Evolutionary conservation across 2,797 vertebrate species (phyloP).

Genomic region (Enteromius trimaculatus): DNA sequence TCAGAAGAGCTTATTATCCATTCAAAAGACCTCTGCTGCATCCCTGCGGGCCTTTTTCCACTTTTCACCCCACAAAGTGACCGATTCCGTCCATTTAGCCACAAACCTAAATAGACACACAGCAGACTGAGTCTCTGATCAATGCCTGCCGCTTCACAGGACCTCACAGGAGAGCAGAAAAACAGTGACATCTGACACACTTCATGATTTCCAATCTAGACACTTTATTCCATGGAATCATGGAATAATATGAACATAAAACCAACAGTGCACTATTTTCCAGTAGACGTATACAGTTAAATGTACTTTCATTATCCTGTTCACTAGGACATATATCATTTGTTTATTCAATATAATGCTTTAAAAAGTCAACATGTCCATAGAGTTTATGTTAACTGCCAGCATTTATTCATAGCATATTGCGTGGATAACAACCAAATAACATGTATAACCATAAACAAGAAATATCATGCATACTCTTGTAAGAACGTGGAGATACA

Average conservation of each 20-base stretch:
- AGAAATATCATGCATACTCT: background rate
- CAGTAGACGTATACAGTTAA: background rate
- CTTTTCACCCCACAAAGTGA: conserved; percentile 39
- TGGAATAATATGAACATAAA: background rate
- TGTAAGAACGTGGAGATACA: background rate
- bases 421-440: background rate
- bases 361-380: background rate
- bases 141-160: background rate
- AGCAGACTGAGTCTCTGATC: background rate
- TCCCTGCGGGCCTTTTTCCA: conserved; percentile 41
- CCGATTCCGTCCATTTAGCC: conserved; percentile 32
- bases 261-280: background rate
- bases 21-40: background rate
- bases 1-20: conserved; percentile 19
- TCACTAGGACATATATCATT: background rate
- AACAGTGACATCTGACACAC: background rate
- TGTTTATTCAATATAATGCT: background rate
- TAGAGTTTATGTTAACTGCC: background rate
- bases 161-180: background rate
- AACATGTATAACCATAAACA: background rate
- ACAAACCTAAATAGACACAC: background rate
- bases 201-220: background rate
- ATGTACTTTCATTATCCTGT: background rate
- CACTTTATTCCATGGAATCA: background rate
- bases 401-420: background rate